Evolutionary conservation across 2,797 vertebrate species (phyloP), one percentile per base, ranked within the genome.

Genomic region (Mus minutoides): DNA sequence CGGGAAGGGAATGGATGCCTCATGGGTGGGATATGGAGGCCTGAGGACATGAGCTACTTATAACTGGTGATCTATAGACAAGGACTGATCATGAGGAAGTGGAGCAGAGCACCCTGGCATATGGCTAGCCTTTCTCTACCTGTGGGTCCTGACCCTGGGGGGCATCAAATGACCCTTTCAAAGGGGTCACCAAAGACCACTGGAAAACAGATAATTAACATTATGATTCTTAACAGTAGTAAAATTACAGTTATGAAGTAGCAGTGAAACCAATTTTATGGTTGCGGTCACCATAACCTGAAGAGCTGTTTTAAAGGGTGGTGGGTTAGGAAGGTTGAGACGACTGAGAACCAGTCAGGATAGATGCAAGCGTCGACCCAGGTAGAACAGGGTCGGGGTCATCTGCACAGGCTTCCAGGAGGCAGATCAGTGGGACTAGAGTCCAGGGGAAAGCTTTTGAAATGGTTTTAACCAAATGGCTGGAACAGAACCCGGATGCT

Each of bases 401-500:
- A 80, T 26, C 29, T 17, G 22, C 84, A 52, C 62, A 71, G 60
- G 43, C n/a, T n/a, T 93, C 46, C 89, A 91, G 73, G 77, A 88
- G 64, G 60, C 40, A 93, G 62, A 37, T 2, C 6, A 26, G 2
- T 24, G 40, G 52, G 34, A 37, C 77, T 88, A 88, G n/a, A 88
- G 90, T 88, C 91, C 76, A 84, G 58, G 84, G 86, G 7, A 91
- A 19, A 64, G 43, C 43, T 14, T 43, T 24, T 26, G 56, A 94
- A 93, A 92, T 37, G 79, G 11, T 71, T 71, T 71, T 71, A 71
- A 52, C 64, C 62, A 94, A 93, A 92, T 43, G 79, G 11, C 49
- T 77, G 76, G 76, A 91, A 95, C 52, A 87, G 40, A 86, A 56
- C 71, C 67, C 67, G 64, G 46, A 64, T 76, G 31, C 92, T 75